Base-by-base conservation (phyloP, 2,113 vertebrate species). In the Spea bombifrons region DNA sequence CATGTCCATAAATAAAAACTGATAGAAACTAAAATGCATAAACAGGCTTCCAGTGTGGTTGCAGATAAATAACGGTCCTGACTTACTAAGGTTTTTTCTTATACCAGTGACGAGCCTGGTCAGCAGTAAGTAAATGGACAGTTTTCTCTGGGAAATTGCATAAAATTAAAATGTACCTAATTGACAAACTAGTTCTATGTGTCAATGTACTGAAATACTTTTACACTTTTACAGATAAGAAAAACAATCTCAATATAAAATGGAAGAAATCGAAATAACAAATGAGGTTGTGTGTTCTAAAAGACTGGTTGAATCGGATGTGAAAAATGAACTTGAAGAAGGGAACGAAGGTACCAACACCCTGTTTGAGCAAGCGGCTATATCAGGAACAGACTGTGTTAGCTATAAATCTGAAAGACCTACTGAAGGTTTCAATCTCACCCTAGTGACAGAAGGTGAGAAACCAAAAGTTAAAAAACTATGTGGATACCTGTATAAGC, bases 401-500 rank as follows among this genome's bases (percentile, higher is more conserved):
- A 53, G 8, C 7, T 5, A 47, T 44, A 52, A 9, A 3, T 10
- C 6, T 2, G 68, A 6, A 7, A 45, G 8, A 13, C 75, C 71
- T 68, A 48, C 72, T 0, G 68, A 82, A 76, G 81, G 66, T 0
- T 1, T 67, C 76, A 71, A 15, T 0, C 68, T 71, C 57, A 83
- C 79, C 79, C 66, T 66, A 75, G 77, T 70, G 52, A 71, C 49
- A 16, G 46, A 71, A 15, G 16, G 6, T 45, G 82, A 59, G 65
- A 85, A 83, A 77, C 55, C 15, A 13, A 44, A 64, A 45, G 82
- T 70, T 3, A 88, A 87, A 75, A 93, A 88, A 81, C 93, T 99
- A 3, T 99, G 96, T 13, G 97, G 97, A 2, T 99, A 94, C 83
- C 90, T 99, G 68, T 90, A 91, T 83, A 99, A 99, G 82, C 90